Base-by-base conservation (phyloP, 2,113 vertebrate genomes). In the Bufo bufo region DNA sequence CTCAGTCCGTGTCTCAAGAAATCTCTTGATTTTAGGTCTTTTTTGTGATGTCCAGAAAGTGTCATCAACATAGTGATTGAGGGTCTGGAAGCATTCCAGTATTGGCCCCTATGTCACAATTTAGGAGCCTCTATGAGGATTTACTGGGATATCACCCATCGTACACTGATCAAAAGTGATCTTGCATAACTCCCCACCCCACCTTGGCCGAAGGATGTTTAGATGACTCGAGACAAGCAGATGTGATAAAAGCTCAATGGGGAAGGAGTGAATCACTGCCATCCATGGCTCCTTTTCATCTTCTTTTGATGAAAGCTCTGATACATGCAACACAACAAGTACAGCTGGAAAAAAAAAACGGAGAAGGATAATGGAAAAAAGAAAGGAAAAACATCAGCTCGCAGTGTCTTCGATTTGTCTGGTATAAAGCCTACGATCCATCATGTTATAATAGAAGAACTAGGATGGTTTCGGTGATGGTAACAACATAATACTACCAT, bases 161-260 rank as follows among this genome's bases (percentile, higher is more conserved):
- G 19, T 86, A 17, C 16, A 19, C 12, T 33, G 75, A 86, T 86
- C 58, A 86, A 80, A 86, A 79, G 77, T 33, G 20, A 71, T 71
- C 47, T 23, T 52, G 81, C 82, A 43, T 52, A 74, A 23, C 82
- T 84, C 66, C 20, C 47, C n/a, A 54, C 23, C 66, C 83, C 69
- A 74, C 69, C 83, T 85, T 85, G 83, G 83, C 83, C 69, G 72
- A 58, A 85, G 66, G 69, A 85, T 59, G 69, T 85, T 75, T 87
- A 82, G 54, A 82, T 52, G 65, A 47, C 79, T 81, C 78, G 74
- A 56, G 71, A 82, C 78, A 75, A 74, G 79, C 78, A 82, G 86
- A 82, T 87, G 86, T 82, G 78, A 75, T 72, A 87, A 74, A 71
- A 54, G 86, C 66, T 82, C 86, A 87, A 82, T 87, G 63, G 79